phyloP scores from a whole-genome alignment of 2,888 invertebrate species.

The Dynastes grantii region DNA sequence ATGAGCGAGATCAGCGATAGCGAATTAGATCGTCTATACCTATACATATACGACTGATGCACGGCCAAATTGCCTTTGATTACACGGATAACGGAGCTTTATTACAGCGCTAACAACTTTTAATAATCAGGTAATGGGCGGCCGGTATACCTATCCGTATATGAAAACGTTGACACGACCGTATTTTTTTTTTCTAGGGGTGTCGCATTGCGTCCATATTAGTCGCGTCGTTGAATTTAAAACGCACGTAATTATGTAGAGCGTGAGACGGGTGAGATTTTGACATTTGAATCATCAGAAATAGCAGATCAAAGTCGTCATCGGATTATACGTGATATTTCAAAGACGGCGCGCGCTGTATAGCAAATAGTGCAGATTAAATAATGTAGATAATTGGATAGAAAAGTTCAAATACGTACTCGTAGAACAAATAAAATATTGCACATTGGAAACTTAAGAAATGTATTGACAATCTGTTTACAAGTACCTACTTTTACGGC shows the following conservation, averaged over 20 bases:
- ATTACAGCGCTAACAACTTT: conserved; percentile 49
- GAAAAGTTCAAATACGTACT: too few species aligned
- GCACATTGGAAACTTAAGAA: too few species aligned
- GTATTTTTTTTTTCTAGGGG: neutral
- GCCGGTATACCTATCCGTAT: neutral
- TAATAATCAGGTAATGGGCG: conserved; percentile 43
- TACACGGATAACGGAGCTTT: conserved; percentile 46
- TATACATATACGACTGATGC: too few species aligned
- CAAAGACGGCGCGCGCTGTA: neutral
- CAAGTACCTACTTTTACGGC: too few species aligned
- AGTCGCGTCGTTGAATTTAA: neutral
- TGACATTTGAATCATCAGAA: conserved; percentile 28
- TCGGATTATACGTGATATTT: neutral
- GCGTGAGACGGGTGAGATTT: conserved; percentile 1
- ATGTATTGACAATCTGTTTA: too few species aligned
- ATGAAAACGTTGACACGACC: too few species aligned
- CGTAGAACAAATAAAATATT: neutral
- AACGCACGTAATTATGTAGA: neutral
- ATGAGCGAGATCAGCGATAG: conserved; percentile 52
- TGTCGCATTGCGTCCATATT: neutral
- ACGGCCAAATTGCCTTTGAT: conserved; percentile 62
- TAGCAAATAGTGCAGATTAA: neutral
- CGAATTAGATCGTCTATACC: conserved; percentile 54
- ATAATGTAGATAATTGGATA: neutral
- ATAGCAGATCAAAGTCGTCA: conserved; percentile 27